A percentile compares a stretch with the other conserved stretches of the same genome.
Conservation (phyloP, 2,797 vertebrate species). For the Sardinella longiceps region DNA sequence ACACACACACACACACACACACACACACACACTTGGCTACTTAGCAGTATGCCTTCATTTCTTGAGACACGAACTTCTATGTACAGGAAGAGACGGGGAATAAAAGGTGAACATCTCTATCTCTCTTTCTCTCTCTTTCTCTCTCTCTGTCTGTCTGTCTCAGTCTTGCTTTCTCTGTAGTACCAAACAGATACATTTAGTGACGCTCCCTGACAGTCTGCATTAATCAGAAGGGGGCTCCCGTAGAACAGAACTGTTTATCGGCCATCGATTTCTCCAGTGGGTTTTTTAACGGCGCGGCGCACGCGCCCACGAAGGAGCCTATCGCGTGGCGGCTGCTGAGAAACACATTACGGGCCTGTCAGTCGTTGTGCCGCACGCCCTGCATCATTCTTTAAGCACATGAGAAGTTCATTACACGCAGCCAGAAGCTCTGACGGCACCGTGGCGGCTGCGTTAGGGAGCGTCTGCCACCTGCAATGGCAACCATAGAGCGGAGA, state of each 20-base stretch:
- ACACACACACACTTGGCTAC: neutral
- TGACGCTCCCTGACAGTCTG: conserved; percentile 67
- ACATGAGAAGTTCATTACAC: conserved; percentile 90
- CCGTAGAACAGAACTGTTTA: conserved; percentile 83
- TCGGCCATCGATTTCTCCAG: conserved; percentile 83
- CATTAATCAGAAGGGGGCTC: conserved; percentile 78
- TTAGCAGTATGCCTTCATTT: neutral
- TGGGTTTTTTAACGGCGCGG: conserved; percentile 79
- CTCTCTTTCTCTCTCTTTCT: neutral
- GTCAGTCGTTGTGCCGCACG: conserved; percentile 83
- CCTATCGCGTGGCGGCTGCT: conserved; percentile 72
- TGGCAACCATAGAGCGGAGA: conserved; percentile 15
- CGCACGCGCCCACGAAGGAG: conserved; percentile 76
- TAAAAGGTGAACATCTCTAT: neutral
- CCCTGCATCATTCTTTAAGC: conserved; percentile 87
- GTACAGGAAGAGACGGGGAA: neutral
- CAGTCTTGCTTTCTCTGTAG: neutral
- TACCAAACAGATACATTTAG: conserved; percentile 18
- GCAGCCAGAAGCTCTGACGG: conserved; percentile 73
- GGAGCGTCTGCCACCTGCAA: conserved; percentile 59
- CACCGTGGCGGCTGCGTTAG: conserved; percentile 67
- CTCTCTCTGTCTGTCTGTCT: neutral
- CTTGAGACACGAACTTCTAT: neutral
- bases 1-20: neutral
- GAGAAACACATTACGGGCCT: conserved; percentile 85